Evolutionary conservation across 2,888 invertebrate genomes (phyloP), one percentile per base, ranked within the genome.

Genomic region (Harpalus rubripes): DNA sequence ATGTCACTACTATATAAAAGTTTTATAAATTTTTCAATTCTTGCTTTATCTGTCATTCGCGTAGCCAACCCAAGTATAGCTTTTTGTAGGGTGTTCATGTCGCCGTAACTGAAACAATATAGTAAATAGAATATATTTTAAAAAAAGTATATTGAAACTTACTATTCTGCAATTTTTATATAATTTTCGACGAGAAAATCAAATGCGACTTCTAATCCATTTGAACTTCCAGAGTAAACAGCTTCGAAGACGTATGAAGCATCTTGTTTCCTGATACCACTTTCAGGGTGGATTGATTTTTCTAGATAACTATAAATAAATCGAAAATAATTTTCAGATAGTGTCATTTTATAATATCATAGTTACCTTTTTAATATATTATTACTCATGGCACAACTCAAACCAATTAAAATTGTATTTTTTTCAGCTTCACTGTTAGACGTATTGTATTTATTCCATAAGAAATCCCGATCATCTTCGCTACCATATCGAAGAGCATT

Each of bases 401-500:
- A 91, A 0, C 94, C 93, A 80, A 90, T 91, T 26, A 97, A 92
- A 0, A 97, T 92, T 7, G 93, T 90, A 4, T 93, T 93, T 89
- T 95, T 94, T 90, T 97, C 96, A 0, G 95, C 93, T 59, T 95
- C 95, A 0, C 95, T 93, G 52, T 93, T 93, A 79, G 94, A 92
- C 0, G 87, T 89, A 79, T 90, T 96, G 86, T 94, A 93, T 0
- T 91, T 87, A 0, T 88, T 83, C 93, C 95, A 95, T 22, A 96
- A 90, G 87, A 92, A 93, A 0, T 94, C 88, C 93, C 96, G 97
- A 86, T 96, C 94, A 0, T 89, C 89, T n/a, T 89, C 88, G 0
- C 91, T 91, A 0, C 95, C 96, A 41, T 93, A 89, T n/a, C 94
- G 93, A 8, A 97, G 92, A 0, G 93, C 96, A 18, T 93, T 94